Conservation (phyloP, 2,888 invertebrate genomes). For the Suillia variegata region DNA sequence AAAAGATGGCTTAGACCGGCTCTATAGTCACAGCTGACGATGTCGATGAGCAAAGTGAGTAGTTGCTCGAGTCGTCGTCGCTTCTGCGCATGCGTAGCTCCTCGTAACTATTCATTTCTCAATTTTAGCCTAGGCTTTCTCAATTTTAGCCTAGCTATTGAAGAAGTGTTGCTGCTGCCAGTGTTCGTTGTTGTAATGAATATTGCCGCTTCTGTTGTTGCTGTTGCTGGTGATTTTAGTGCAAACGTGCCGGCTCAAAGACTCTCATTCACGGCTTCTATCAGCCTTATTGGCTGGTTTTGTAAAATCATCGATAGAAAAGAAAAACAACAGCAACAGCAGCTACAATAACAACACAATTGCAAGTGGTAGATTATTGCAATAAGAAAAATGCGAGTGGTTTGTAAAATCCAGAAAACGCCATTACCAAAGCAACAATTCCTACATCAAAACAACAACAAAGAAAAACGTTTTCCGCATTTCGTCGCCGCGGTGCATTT, state of each 20-base stretch:
- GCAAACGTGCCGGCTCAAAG: constrained; percentile 35
- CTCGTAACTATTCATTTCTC: no score
- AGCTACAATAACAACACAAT: background rate
- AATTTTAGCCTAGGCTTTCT: no score
- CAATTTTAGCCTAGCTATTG: no score
- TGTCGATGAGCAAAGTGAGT: no score
- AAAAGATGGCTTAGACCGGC: background rate
- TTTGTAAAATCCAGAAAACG: no score
- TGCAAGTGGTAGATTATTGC: background rate
- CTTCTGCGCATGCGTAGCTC: no score
- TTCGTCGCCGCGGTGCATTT: constrained; percentile 17
- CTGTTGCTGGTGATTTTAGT: constrained; percentile 23
- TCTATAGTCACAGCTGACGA: background rate
- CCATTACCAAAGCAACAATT: no score
- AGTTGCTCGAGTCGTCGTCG: no score
- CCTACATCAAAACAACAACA: background rate
- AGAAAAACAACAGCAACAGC: background rate
- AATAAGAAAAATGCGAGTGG: background rate
- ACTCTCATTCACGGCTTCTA: background rate
- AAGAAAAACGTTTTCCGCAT: constrained; percentile 28
- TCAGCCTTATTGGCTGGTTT: background rate
- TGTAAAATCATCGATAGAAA: no score
- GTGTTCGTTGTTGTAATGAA: background rate
- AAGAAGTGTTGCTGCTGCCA: no score
- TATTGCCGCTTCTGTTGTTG: background rate